Evolutionary conservation across 1,140 invertebrate species (phyloP), one percentile per base, ranked within the genome.

Genomic region (Drosophila insularis): DNA sequence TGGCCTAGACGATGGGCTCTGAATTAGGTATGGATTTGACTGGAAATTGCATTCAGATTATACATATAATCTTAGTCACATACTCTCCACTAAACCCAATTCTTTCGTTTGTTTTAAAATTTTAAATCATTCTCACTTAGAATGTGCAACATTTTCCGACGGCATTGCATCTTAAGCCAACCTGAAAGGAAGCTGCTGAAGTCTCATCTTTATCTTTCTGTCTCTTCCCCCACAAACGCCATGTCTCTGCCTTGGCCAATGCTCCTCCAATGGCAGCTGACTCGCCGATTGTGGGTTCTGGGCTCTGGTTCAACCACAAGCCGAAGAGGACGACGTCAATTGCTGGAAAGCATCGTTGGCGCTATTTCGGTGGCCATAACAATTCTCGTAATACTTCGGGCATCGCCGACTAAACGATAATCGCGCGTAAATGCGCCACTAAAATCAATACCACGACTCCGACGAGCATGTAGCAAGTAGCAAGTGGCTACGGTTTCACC

Each of bases 311-410:
- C 40, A 54, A 61, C 65, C 66, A 40, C 66, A 71, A 77, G 74
- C 72, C 72, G 72, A 75, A 68, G 55, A 58, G 43, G 53, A 71
- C 43, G 66, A 62, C 39, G 67, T 54, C 81, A 81, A 78, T 80
- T 78, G 78, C 59, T 81, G 60, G 78, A 53, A 50, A 85, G 68
- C 78, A 78, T 85, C 70, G 74, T 84, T 86, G 68, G 60, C 71
- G 84, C 85, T 79, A 87, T 87, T 87, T 84, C 73, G 80, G 84
- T 74, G 77, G 69, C 84, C 77, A 87, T 87, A 87, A 87, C 84
- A 87, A 87, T 87, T 87, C 84, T 89, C 84, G 80, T 87, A 89
- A 87, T 84, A 87, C 84, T 89, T 87, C 84, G 85, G 85, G 84
- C 80, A 87, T 87, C 77, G 76, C 80, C 84, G 84, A 89, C 84